A percentile compares a stretch with the other conserved stretches of the same genome.
These are phyloP conservation scores for Steatocranus sp. DNA, from an alignment of 2,797 vertebrate species.

Conservation along the genomic window DNA sequence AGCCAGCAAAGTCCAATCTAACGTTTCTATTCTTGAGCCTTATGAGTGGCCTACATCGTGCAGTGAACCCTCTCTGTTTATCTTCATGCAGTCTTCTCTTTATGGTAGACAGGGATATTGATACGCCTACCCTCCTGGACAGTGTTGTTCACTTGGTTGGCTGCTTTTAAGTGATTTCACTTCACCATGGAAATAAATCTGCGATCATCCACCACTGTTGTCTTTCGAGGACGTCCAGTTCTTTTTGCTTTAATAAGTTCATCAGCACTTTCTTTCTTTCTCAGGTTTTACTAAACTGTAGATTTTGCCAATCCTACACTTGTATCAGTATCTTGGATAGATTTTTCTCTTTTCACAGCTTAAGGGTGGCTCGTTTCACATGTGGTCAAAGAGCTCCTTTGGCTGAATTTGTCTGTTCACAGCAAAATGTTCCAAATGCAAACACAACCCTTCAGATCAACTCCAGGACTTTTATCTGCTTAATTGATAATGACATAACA, in stretches of 20 bases:
- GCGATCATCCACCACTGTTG: neutral
- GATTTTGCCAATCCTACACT: neutral
- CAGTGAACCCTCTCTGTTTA: neutral
- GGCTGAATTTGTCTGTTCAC: neutral
- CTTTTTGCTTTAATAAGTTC: neutral
- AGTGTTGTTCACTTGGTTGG: neutral
- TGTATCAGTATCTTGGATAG: neutral
- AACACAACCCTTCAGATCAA: neutral
- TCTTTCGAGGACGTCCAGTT: neutral
- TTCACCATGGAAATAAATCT: neutral
- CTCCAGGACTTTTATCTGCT: too few species aligned
- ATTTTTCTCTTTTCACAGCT: neutral
- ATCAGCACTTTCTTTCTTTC: neutral
- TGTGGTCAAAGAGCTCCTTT: neutral
- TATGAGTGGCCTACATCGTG: neutral
- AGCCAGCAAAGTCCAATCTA: neutral
- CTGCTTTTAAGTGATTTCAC: neutral
- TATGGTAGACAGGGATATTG: neutral
- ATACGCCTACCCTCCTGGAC: rapidly evolving
- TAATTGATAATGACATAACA: too few species aligned
- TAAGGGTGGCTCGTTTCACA: neutral
- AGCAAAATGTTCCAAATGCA: neutral
- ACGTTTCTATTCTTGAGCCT: rapidly evolving
- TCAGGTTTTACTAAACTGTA: neutral
- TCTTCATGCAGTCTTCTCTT: neutral